Evolutionary conservation across 2,888 invertebrate genomes (phyloP), one percentile per base, ranked within the genome.

Genomic region (Corythucha ciliata): DNA sequence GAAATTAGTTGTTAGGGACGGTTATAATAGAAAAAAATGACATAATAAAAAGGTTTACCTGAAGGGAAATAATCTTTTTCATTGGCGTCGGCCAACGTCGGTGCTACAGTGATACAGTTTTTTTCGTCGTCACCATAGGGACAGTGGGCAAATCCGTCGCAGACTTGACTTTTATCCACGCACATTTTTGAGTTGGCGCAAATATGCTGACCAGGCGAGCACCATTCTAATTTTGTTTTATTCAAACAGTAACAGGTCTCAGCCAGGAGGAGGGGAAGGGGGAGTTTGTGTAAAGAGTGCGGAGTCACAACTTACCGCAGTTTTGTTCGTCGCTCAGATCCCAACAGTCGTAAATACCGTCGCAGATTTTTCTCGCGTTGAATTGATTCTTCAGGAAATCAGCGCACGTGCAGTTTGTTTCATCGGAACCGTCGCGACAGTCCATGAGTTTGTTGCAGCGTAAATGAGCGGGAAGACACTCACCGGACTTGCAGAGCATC

Each of bases 291-390:
- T n/a, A n/a, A n/a, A n/a, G n/a, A n/a, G n/a, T n/a, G n/a, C n/a
- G n/a, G n/a, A n/a, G 26, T 10, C 4, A 42, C 12, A 18, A 56
- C 68, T 68, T 72, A 83, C 83, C 83, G 65, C 85, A 84, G 59
- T 78, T 73, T 61, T 77, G 77, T 68, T 85, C 85, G 65, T 85
- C 85, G 1, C 83, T 79, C 64, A 78, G 83, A 65, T 86, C 86
- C 78, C 80, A 81, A 63, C 86, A 86, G 63, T 86, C 85, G 1
- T 82, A 77, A 22, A 81, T 73, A 2, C 85, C 85, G 62, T 86
- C 86, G 63, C 86, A 86, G 44, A 86, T 79, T 67, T 86, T 85
- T 12, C 80, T 73, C 55, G 78, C 71, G 1, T 82, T 72, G 57
- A 77, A 76, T 62, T 83, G 82, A 1, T 81, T 77, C 50, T 74